Evolutionary conservation across 2,888 invertebrate genomes (phyloP), one percentile per base, ranked within the genome.

Genomic region (Dioctria linearis): DNA sequence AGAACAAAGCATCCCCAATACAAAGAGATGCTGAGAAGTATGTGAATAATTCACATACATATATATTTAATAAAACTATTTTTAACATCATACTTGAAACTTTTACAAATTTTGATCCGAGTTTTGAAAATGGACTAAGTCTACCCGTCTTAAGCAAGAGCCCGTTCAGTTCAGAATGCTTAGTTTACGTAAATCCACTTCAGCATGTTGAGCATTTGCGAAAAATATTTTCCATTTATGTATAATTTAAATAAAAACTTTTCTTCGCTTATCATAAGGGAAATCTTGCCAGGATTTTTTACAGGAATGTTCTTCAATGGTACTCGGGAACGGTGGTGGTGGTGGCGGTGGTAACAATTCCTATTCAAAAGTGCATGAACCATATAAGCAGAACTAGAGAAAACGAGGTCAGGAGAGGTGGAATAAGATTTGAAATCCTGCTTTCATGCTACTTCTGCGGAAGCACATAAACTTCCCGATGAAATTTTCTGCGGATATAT

Each of bases 401-500:
- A 67, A 69, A 69, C 11, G 51, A 25, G 69, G 69, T 69, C 69
- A 67, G 67, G 46, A 69, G 51, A 39, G 37, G 69, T 5, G 69
- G 51, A 69, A 69, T 69, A 51, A 51, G 69, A 51, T 51, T 69
- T 54, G 37, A 46, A 51, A 51, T 43, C 69, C 51, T 5, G 37
- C 51, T 69, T 69, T 69, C 69, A 51, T 54, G 9, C 69, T 51
- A 69, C 54, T 69, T 39, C 69, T 69, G 25, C 43, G 69, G 51
- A 69, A 69, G 69, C 69, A 54, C 69, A 69, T 69, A 69, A 69
- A 69, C 69, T 69, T 69, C 69, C 69, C 69, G 69, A 69, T 69
- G 69, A 69, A 69, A 69, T 69, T 69, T 69, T 69, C 69, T 69
- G 69, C 69, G 69, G 69, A 73, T 73, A 73, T 73, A 73, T 73